These are phyloP conservation scores for Drosophila sechellia DNA, from an alignment of 1,140 invertebrate species.

Conservation along the genomic window DNA sequence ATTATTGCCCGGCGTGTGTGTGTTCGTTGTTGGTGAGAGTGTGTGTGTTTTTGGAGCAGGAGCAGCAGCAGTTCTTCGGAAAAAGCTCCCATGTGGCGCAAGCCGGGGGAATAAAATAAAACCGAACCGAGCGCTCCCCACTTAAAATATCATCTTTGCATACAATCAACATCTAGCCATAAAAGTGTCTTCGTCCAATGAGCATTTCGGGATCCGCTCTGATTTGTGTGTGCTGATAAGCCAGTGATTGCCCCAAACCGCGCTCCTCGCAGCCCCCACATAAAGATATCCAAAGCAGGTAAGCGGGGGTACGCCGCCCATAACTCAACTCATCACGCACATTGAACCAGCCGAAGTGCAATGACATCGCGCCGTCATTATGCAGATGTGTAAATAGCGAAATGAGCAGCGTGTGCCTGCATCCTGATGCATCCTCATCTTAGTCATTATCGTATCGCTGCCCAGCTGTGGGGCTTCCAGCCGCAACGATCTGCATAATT, in stretches of 20 bases:
- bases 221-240: constrained; percentile 67
- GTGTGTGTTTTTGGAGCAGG: constrained; percentile 27
- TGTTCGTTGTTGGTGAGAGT: constrained; percentile 9
- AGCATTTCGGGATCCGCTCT: constrained; percentile 37
- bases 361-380: constrained; percentile 59
- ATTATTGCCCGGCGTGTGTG: constrained; percentile 66
- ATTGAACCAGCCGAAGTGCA: constrained; percentile 52
- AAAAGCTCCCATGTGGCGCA: constrained; percentile 79
- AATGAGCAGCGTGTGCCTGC: constrained; percentile 35
- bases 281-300: constrained; percentile 48
- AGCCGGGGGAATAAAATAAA: constrained; percentile 50
- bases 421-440: constrained; percentile 50
- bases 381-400: constrained; percentile 58
- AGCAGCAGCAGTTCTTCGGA: constrained; percentile 48
- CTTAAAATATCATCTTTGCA: constrained; percentile 62
- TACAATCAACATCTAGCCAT: constrained; percentile 51
- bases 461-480: constrained; percentile 5
- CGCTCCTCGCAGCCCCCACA: background rate
- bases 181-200: constrained; percentile 24
- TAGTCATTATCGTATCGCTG: background rate
- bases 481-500: constrained; percentile 63
- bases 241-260: constrained; percentile 37
- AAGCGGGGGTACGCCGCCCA: constrained; percentile 21
- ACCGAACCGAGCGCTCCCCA: constrained; percentile 19
- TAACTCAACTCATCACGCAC: constrained; percentile 40